Conservation (phyloP, 2,113 vertebrate genomes). For the Edolisoma coerulescens region DNA sequence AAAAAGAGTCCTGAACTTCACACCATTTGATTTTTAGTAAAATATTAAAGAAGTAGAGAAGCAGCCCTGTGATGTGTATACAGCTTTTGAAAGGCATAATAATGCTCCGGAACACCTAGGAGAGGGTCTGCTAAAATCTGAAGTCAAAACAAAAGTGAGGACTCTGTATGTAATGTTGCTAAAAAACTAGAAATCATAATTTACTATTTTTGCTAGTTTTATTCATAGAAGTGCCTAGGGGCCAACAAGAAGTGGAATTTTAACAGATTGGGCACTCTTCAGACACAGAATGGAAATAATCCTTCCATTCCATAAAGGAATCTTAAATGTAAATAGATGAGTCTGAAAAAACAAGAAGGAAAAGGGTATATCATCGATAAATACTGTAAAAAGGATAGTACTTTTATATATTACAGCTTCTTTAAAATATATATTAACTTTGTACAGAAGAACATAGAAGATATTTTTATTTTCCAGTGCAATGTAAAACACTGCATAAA, state of each 20-base stretch:
- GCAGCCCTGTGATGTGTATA: neutral
- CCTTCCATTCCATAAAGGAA: neutral
- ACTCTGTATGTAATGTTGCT: neutral
- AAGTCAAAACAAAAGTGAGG: neutral
- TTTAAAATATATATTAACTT: neutral
- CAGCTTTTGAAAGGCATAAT: constrained; percentile 1
- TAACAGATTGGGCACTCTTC: neutral
- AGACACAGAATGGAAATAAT: neutral
- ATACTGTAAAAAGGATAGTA: neutral
- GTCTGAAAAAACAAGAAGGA: neutral
- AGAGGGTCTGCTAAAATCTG: neutral
- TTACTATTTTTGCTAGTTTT: neutral
- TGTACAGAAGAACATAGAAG: neutral
- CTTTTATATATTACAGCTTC: neutral
- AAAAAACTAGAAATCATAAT: constrained; percentile 2
- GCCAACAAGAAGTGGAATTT: neutral
- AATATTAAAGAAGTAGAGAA: constrained; percentile 13
- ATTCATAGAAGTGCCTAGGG: neutral
- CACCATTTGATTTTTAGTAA: constrained; percentile 3
- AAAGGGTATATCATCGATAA: neutral
- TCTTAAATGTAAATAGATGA: neutral
- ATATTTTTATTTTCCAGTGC: neutral
- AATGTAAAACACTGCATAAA: neutral
- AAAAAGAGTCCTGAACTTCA: neutral
- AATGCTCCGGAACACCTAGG: neutral